phyloP scores from a whole-genome alignment of 2,797 vertebrate genomes.

The Notoglanidium macrostoma region DNA sequence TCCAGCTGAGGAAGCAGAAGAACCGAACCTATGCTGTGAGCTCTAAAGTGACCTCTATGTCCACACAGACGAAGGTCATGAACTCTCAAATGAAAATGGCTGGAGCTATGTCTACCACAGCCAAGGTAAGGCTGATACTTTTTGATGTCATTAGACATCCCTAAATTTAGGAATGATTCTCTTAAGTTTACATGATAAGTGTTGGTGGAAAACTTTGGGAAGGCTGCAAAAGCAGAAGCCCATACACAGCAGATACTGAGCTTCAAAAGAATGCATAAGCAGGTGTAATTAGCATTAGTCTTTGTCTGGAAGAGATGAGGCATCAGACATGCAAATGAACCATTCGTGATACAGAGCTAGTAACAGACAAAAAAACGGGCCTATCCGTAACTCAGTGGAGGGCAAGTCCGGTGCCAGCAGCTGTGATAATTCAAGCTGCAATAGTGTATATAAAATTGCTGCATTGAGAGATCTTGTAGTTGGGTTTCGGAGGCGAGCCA shows the following conservation, averaged over 20 bases:
- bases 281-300: conserved; percentile 13
- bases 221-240: background rate
- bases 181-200: background rate
- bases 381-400: background rate
- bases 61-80: conserved; percentile 94
- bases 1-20: conserved; percentile 94
- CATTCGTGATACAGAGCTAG: background rate
- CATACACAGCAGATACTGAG: conserved; percentile 13
- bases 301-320: background rate
- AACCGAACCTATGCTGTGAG: conserved; percentile 95
- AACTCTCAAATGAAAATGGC: conserved; percentile 99
- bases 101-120: conserved; percentile 92
- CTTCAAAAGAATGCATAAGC: conserved; percentile 43
- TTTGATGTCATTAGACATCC: background rate
- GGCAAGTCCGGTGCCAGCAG: background rate
- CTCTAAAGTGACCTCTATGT: conserved; percentile 99
- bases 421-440: background rate
- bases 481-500: background rate
- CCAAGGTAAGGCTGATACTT: conserved; percentile 80
- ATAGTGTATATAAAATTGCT: background rate
- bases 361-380: background rate
- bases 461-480: background rate
- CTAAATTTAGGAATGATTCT: background rate
- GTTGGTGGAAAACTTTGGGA: background rate
- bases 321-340: background rate